These are phyloP conservation scores for Spinibarbus caldwelli DNA, from an alignment of 2,797 vertebrate species.

Conservation along the genomic window DNA sequence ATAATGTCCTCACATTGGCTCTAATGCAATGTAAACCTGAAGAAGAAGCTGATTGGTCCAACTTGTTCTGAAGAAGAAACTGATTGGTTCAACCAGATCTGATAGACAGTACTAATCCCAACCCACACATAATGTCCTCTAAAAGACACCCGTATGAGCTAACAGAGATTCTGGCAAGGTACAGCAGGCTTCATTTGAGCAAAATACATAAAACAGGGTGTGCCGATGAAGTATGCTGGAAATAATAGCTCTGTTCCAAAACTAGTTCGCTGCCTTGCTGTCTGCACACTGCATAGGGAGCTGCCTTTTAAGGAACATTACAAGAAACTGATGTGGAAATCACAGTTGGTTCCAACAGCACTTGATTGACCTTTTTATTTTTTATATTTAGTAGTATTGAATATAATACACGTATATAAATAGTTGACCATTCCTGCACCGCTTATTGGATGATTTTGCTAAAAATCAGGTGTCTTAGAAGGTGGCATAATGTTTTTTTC, in stretches of 20 bases:
- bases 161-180: slow-evolving; percentile 8
- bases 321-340: background rate
- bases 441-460: background rate
- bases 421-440: background rate
- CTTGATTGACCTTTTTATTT: background rate
- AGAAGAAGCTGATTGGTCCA: background rate
- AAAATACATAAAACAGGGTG: slow-evolving; percentile 4
- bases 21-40: background rate
- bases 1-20: background rate
- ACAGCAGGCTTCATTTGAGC: background rate
- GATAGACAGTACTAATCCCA: background rate
- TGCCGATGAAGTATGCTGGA: background rate
- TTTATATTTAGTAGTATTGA: background rate
- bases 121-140: background rate
- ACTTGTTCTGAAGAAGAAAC: background rate
- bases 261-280: background rate
- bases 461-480: background rate
- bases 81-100: background rate
- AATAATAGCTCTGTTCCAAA: slow-evolving; percentile 7
- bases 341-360: background rate
- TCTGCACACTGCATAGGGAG: background rate
- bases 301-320: background rate
- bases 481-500: background rate
- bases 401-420: background rate
- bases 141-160: background rate